Conservation (phyloP, 2,888 invertebrate genomes). For the Sphinx pinastri region DNA sequence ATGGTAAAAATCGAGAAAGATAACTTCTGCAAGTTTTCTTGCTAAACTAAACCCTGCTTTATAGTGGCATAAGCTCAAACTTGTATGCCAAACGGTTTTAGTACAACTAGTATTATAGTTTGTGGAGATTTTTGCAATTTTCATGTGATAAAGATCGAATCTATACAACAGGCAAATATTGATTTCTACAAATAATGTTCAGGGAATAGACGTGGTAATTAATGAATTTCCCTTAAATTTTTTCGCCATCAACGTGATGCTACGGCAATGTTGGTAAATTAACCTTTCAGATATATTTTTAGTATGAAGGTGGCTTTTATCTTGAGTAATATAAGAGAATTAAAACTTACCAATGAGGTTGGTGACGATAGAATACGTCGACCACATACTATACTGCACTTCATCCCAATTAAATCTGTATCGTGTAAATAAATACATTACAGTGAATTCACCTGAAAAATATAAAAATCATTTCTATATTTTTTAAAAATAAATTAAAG, state of each 20-base stretch:
- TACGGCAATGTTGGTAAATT: too few relatives aligned
- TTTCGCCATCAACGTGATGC: neutral
- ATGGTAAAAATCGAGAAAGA: too few relatives aligned
- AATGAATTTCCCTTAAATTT: neutral
- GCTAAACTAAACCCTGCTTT: too few relatives aligned
- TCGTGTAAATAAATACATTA: conserved; percentile 79
- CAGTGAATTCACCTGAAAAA: conserved; percentile 81
- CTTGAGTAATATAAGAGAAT: neutral
- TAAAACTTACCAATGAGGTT: conserved; percentile 70
- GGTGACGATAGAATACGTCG: conserved; percentile 73
- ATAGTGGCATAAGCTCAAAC: too few relatives aligned
- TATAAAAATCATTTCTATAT: conserved; percentile 11
- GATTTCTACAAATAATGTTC: too few relatives aligned
- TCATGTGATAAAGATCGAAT: too few relatives aligned
- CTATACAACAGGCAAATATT: too few relatives aligned
- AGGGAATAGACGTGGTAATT: too few relatives aligned
- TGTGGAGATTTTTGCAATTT: neutral
- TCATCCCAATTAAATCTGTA: conserved; percentile 75
- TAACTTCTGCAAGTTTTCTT: too few relatives aligned
- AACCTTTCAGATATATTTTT: neutral
- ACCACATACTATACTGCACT: conserved; percentile 76
- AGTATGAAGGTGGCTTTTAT: neutral
- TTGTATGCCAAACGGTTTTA: too few relatives aligned
- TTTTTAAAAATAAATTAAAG: conserved; percentile 49
- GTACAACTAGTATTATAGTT: too few relatives aligned